A percentile compares a stretch with the other conserved stretches of the same genome.
phyloP scores from a whole-genome alignment of 2,113 vertebrate species.

The Mirza zaza region DNA sequence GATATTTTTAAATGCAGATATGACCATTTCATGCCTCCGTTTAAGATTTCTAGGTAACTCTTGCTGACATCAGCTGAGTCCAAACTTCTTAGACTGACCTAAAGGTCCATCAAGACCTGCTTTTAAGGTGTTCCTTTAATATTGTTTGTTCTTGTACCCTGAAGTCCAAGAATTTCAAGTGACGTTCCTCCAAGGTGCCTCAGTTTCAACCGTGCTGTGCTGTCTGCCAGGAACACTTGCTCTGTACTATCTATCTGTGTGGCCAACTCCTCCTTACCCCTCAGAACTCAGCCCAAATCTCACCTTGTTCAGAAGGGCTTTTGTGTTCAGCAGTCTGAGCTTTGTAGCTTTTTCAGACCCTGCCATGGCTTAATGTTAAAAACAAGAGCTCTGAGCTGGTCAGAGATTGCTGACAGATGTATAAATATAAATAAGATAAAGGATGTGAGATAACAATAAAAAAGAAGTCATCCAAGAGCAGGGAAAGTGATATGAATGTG shows the following conservation, averaged over 20 bases:
- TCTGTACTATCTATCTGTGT: rapidly evolving
- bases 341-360: not conserved
- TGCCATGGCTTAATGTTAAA: rapidly evolving
- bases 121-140: not conserved
- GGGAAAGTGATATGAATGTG: too few species aligned
- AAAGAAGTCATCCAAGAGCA: not conserved
- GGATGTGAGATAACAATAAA: not conserved
- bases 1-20: not conserved
- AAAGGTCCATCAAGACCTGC: rapidly evolving
- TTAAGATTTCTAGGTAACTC: not conserved
- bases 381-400: not conserved
- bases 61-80: not conserved
- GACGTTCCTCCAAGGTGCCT: not conserved
- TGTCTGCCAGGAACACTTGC: not conserved
- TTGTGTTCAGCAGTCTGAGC: not conserved
- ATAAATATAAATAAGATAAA: not conserved
- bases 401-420: not conserved
- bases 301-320: not conserved
- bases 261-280: not conserved
- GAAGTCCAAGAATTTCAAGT: not conserved
- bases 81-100: not conserved
- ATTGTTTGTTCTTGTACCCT: rapidly evolving
- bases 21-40: not conserved
- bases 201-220: not conserved
- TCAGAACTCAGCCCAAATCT: rapidly evolving